A percentile compares a stretch with the other conserved stretches of the same genome.
Evolutionary conservation across 2,888 invertebrate species (phyloP).

Genomic region (Drosophila tripunctata): DNA sequence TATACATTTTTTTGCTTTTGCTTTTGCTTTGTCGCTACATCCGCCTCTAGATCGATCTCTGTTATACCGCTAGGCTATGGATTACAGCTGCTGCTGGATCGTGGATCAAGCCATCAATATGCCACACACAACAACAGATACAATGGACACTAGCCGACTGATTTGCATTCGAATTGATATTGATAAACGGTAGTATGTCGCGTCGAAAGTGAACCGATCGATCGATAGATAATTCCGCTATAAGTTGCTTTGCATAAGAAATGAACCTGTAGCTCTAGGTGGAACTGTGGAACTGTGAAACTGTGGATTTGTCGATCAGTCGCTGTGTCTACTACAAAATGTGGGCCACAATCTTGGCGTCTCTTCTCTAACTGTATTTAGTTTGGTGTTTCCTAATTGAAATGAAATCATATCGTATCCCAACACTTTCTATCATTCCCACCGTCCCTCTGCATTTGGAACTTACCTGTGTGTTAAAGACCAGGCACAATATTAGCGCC

Average conservation of each 20-base stretch:
- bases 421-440: constrained; percentile 34
- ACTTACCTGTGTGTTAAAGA: constrained; percentile 84
- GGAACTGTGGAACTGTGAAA: no score
- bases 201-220: constrained; percentile 71
- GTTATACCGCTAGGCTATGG: constrained; percentile 67
- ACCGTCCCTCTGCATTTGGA: neutral
- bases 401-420: constrained; percentile 38
- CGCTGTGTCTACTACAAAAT: constrained; percentile 34
- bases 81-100: constrained; percentile 44
- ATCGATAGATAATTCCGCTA: constrained; percentile 72
- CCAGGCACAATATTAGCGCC: constrained; percentile 82
- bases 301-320: constrained; percentile 4
- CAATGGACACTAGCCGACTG: constrained; percentile 58
- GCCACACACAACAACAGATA: constrained; percentile 12
- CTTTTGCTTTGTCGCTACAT: constrained; percentile 31
- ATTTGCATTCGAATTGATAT: constrained; percentile 79
- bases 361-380: constrained; percentile 51
- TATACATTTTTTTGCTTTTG: constrained; percentile 16
- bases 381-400: constrained; percentile 62
- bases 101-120: constrained; percentile 55
- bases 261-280: no score
- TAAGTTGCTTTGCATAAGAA: constrained; percentile 61
- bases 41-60: constrained; percentile 43
- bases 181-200: constrained; percentile 72
- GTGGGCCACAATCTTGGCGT: constrained; percentile 55